These are phyloP conservation scores for Octopus sinensis DNA, from an alignment of 1,140 invertebrate genomes.

Conservation along the genomic window DNA sequence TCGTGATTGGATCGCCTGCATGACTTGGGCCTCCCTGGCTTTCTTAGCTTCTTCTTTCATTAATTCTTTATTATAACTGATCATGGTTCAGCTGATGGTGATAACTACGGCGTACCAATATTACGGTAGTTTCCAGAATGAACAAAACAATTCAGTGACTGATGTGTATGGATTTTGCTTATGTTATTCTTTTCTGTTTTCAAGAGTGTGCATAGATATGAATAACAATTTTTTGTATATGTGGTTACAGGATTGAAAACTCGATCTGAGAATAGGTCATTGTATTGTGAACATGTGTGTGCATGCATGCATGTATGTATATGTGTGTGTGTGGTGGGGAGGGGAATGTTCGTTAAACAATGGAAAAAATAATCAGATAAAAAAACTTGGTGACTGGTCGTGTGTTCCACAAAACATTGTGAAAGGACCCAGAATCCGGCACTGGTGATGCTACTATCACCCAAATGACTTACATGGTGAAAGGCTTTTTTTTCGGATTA, in stretches of 20 bases:
- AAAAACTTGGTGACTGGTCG: not conserved
- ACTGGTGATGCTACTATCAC: not conserved
- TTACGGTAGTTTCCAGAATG: not conserved
- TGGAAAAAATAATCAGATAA: not conserved
- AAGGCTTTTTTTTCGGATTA: not conserved
- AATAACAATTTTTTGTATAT: too few species aligned
- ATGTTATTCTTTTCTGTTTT: not conserved
- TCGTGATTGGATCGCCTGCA: not conserved
- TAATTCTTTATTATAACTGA: not conserved
- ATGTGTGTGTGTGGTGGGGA: not conserved
- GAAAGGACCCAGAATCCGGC: not conserved
- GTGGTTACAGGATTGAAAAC: too few species aligned
- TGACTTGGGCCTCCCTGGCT: not conserved
- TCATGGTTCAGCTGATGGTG: not conserved
- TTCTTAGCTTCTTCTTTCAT: not conserved
- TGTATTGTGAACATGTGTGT: not conserved
- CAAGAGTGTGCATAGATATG: not conserved
- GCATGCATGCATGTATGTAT: not conserved
- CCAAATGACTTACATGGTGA: not conserved
- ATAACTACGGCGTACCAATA: not conserved
- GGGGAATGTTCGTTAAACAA: not conserved
- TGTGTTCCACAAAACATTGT: not conserved
- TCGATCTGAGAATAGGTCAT: not conserved
- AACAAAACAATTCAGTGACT: not conserved
- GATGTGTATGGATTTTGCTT: not conserved